Evolutionary conservation across 2,797 vertebrate genomes (phyloP).

Genomic region (Trachops cirrhosus): DNA sequence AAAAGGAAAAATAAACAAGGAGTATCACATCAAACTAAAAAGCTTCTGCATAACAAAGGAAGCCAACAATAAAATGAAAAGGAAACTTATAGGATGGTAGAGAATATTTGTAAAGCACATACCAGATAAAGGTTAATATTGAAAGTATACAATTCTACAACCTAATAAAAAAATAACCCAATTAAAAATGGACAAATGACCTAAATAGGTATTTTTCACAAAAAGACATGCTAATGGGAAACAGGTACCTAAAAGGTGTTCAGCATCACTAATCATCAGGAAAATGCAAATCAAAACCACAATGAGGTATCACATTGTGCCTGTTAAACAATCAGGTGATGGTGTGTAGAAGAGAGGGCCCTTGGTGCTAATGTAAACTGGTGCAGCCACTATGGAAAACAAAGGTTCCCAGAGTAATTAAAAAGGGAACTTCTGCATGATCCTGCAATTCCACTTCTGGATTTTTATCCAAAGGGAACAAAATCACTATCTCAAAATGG

Average conservation of each 20-base stretch:
- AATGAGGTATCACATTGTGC: not conserved
- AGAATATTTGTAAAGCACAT: not conserved
- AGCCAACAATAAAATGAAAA: not conserved
- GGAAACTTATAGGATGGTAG: not conserved
- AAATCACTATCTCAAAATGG: not conserved
- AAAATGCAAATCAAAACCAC: not conserved
- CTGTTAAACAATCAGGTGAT: not conserved
- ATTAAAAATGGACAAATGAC: not conserved
- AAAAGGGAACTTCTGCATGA: not conserved
- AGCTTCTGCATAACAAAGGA: not conserved
- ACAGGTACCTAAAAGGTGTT: not conserved
- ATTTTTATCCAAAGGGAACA: not conserved
- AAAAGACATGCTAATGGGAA: not conserved
- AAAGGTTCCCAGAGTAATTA: not conserved
- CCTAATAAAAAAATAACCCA: not conserved
- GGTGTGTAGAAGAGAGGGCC: not conserved
- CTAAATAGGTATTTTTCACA: not conserved
- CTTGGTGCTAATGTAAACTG: not conserved
- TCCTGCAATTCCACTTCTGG: not conserved
- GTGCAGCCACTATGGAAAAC: not conserved
- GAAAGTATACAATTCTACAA: not conserved
- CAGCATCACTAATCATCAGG: not conserved
- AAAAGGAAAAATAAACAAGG: not conserved
- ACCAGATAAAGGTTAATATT: not conserved
- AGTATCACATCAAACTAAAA: not conserved